Conservation (phyloP, 1,140 invertebrate species). For the Drosophila bifasciata region DNA sequence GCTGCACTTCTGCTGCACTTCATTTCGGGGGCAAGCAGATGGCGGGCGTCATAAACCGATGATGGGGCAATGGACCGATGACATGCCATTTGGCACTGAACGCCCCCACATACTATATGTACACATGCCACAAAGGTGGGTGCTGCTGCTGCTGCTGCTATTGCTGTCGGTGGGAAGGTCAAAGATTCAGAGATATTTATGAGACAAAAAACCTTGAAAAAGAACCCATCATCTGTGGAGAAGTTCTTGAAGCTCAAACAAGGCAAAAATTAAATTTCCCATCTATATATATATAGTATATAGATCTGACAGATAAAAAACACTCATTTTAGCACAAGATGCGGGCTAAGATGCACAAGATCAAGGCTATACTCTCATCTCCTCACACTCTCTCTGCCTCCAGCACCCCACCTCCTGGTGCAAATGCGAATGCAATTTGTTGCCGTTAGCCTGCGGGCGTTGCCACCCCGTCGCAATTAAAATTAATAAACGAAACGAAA, state of each 20-base stretch:
- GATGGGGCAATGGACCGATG: not conserved
- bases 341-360: too few relatives aligned
- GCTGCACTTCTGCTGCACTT: conserved; percentile 1
- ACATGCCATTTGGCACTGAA: conserved; percentile 27
- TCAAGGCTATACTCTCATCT: too few relatives aligned
- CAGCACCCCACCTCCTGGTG: not conserved
- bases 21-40: conserved; percentile 30
- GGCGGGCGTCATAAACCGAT: conserved; percentile 23
- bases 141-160: too few relatives aligned
- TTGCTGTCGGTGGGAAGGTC: conserved; percentile 19
- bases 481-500: conserved; percentile 75
- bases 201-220: conserved; percentile 1
- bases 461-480: conserved; percentile 65
- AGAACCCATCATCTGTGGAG: not conserved
- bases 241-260: not conserved
- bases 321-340: too few relatives aligned
- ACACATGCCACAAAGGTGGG: not conserved
- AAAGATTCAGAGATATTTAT: conserved; percentile 5
- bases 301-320: too few relatives aligned
- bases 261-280: too few relatives aligned
- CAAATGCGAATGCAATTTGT: conserved; percentile 34
- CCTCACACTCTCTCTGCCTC: too few relatives aligned
- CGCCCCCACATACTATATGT: not conserved
- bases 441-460: conserved; percentile 50
- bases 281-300: too few relatives aligned